Conservation (phyloP, 2,888 invertebrate genomes). For the Pterostichus madidus region DNA sequence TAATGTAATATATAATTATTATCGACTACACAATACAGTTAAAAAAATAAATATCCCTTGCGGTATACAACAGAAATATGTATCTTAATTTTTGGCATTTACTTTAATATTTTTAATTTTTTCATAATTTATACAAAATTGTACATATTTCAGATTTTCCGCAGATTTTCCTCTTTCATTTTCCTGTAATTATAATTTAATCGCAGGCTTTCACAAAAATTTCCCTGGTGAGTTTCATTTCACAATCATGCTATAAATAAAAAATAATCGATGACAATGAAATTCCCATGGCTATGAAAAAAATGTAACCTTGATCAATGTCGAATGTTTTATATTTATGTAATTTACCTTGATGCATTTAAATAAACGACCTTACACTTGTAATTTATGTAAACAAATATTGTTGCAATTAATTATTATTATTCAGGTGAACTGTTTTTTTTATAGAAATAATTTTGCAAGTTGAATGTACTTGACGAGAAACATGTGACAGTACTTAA, state of each 20-base stretch:
- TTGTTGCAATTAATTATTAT: neutral
- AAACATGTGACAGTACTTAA: neutral
- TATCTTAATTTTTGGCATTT: too few species aligned
- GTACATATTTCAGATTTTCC: neutral
- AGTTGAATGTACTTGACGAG: neutral
- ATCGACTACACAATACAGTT: too few species aligned
- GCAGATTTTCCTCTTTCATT: neutral
- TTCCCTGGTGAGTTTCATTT: neutral
- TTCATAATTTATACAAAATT: too few species aligned
- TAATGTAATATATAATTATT: too few species aligned
- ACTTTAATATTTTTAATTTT: neutral
- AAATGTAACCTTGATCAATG: constrained; percentile 31
- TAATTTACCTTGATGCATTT: constrained; percentile 9
- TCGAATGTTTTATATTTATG: constrained; percentile 1
- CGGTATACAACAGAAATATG: too few species aligned
- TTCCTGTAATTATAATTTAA: neutral
- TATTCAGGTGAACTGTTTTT: neutral
- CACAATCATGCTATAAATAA: neutral
- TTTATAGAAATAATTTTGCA: too few species aligned
- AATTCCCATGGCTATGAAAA: neutral
- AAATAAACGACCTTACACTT: constrained; percentile 34
- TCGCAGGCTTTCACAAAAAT: neutral
- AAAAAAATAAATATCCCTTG: too few species aligned
- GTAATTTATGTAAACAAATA: neutral
- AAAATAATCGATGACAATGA: constrained; percentile 41